Percentiles rank a stretch among this genome's conserved stretches.
Conservation (phyloP, 2,797 vertebrate species). For the Bradypodion ventrale region DNA sequence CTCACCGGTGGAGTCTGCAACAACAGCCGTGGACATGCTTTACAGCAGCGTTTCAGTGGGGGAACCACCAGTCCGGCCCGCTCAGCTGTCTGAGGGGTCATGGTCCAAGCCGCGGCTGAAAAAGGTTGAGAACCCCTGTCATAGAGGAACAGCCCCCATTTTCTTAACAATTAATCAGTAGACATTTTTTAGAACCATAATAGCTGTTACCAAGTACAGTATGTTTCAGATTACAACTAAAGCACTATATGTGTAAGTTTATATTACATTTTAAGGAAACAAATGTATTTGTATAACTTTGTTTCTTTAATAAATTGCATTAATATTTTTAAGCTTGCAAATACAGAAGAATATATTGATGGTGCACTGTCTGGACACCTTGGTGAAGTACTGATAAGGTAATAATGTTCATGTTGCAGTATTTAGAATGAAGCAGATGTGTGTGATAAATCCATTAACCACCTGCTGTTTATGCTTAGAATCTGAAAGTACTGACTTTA, state of each 20-base stretch:
- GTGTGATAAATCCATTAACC: not conserved
- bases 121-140: too few relatives aligned
- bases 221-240: not conserved
- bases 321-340: constrained; percentile 84
- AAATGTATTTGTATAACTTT: not conserved
- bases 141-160: not conserved
- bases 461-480: not conserved
- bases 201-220: not conserved
- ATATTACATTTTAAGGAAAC: not conserved
- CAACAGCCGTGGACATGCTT: too few relatives aligned
- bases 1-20: too few relatives aligned
- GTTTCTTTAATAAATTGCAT: not conserved
- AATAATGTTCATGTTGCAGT: constrained; percentile 39
- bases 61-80: too few relatives aligned
- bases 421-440: not conserved
- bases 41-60: too few relatives aligned
- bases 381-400: constrained; percentile 97
- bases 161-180: not conserved
- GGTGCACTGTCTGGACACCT: constrained; percentile 94
- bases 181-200: not conserved
- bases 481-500: not conserved
- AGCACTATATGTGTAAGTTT: not conserved
- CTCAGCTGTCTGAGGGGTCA: too few relatives aligned
- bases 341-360: constrained; percentile 97
- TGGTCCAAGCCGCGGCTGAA: too few relatives aligned